Percentiles rank a stretch among this genome's conserved stretches.
These are phyloP conservation scores for Conistra vaccinii DNA, from an alignment of 2,888 invertebrate genomes.

Conservation along the genomic window DNA sequence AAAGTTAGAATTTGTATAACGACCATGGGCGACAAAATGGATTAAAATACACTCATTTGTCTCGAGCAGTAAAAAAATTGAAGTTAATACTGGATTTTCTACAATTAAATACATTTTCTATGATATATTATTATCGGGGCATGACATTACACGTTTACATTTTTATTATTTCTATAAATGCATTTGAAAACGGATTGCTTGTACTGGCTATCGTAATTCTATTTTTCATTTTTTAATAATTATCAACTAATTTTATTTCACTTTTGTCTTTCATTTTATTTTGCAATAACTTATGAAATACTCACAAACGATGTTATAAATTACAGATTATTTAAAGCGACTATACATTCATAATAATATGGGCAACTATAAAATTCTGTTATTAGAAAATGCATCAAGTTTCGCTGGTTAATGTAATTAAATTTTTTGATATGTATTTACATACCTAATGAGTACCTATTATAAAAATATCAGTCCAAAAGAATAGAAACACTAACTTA, in stretches of 20 bases:
- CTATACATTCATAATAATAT: slow-evolving; percentile 50
- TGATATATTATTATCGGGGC: slow-evolving; percentile 40
- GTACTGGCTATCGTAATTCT: slow-evolving; percentile 68
- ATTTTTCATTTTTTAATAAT: slow-evolving; percentile 65
- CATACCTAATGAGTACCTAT: slow-evolving; percentile 54
- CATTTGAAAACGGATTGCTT: slow-evolving; percentile 57
- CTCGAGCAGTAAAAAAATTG: slow-evolving; percentile 36
- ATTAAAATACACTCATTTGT: slow-evolving; percentile 23
- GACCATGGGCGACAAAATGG: slow-evolving; percentile 18
- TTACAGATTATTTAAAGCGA: slow-evolving; percentile 59
- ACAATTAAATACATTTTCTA: slow-evolving; percentile 51
- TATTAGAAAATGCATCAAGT: slow-evolving; percentile 46
- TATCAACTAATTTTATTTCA: slow-evolving; percentile 85
- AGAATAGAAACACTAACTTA: slow-evolving; percentile 31
- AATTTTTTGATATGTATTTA: slow-evolving; percentile 60
- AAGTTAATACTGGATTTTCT: slow-evolving; percentile 25
- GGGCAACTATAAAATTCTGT: slow-evolving; percentile 35
- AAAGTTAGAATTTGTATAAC: neutral
- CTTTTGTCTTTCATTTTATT: slow-evolving; percentile 88
- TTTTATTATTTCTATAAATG: slow-evolving; percentile 50
- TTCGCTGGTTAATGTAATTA: slow-evolving; percentile 12
- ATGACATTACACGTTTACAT: slow-evolving; percentile 38
- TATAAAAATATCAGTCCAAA: slow-evolving; percentile 56
- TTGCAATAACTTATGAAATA: slow-evolving; percentile 69
- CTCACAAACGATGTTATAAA: slow-evolving; percentile 55